Evolutionary conservation across 2,888 invertebrate species (phyloP), one percentile per base, ranked within the genome.

Genomic region (Metopia argyrocephala): DNA sequence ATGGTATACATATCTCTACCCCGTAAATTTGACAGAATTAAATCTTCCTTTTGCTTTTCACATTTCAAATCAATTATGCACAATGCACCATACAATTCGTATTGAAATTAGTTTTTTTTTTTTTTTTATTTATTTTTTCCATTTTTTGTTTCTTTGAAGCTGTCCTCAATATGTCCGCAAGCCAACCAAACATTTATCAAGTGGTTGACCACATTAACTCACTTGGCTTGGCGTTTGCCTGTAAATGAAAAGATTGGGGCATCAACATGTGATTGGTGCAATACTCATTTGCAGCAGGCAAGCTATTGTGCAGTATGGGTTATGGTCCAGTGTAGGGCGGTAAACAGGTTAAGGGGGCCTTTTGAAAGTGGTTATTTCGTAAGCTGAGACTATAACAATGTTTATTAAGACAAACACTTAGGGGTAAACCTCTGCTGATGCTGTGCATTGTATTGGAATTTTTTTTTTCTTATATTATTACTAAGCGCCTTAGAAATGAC

Each of bases 161-260:
- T 87, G 88, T 88, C 89, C 89, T 87, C 87, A 86, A 85, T 85
- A 85, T 89, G 88, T 88, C 88, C 88, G 89, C 88, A 89, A 88
- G 85, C 86, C 87, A 86, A 88, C 88, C 88, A 86, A 88, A 88
- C 88, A 88, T 88, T 89, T 87, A 87, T 88, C 89, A 89, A 84
- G 84, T 83, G 84, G 82, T 80, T 83, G 81, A 82, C 78, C 83
- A 79, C 82, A 73, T 69, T 74, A 69, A 81, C 78, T 81, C 59
- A 81, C 54, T 70, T 62, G 31, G 48, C 9, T 65, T 59, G 66
- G 6, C 57, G 50, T 28, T 18, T 46, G 28, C n/a, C 18, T 57
- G 5, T 45, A 38, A 20, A 38, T n/a, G 48, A 0, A 25, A 21
- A 54, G 38, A 38, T 38, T 69, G 27, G 46, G 9, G 38, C 48